phyloP scores from a whole-genome alignment of 2,797 vertebrate genomes.

The Toxotes lorentzi region DNA sequence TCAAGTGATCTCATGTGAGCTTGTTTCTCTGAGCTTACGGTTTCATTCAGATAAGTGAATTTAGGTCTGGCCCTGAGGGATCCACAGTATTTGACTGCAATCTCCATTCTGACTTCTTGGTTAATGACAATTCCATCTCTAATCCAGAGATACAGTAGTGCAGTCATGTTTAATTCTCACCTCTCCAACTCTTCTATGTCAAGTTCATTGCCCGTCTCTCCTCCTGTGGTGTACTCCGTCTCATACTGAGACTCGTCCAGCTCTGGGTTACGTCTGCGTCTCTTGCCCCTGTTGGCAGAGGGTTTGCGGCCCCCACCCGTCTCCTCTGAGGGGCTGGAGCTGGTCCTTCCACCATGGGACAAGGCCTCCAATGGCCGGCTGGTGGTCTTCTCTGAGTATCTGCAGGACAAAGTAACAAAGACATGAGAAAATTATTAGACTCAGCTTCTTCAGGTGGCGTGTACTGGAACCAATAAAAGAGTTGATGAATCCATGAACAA shows the following conservation, averaged over 20 bases:
- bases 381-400: slow-evolving; percentile 78
- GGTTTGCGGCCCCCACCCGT: slow-evolving; percentile 76
- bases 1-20: slow-evolving; percentile 20
- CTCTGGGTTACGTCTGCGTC: slow-evolving; percentile 85
- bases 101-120: slow-evolving; percentile 37
- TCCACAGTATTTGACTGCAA: slow-evolving; percentile 36
- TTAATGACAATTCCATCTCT: slow-evolving; percentile 50
- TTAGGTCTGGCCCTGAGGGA: slow-evolving; percentile 65
- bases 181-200: slow-evolving; percentile 85
- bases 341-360: slow-evolving; percentile 72
- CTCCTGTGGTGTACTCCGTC: slow-evolving; percentile 92
- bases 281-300: slow-evolving; percentile 82
- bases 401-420: slow-evolving; percentile 47
- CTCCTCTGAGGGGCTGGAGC: slow-evolving; percentile 86
- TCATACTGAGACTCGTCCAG: slow-evolving; percentile 91
- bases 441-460: not conserved
- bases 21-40: slow-evolving; percentile 44
- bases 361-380: slow-evolving; percentile 71
- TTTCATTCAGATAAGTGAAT: slow-evolving; percentile 54
- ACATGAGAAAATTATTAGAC: not conserved
- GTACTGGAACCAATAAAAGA: not conserved
- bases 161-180: slow-evolving; percentile 59
- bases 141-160: slow-evolving; percentile 33
- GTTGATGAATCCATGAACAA: not conserved
- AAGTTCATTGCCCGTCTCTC: slow-evolving; percentile 88